These are phyloP conservation scores for Empis stercorea DNA, from an alignment of 2,888 invertebrate genomes.

Conservation along the genomic window DNA sequence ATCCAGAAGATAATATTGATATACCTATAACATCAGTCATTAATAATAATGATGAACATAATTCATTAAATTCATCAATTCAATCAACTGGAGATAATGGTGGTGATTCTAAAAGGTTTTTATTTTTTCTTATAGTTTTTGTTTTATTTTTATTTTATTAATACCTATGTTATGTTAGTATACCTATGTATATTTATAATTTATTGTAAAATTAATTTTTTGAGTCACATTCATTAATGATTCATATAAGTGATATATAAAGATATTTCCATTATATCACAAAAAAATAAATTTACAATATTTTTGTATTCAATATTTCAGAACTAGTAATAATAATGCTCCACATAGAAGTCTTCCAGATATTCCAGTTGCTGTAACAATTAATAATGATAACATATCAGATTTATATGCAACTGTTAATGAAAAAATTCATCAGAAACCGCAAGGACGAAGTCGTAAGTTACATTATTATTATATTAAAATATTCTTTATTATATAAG, in stretches of 20 bases:
- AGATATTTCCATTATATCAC: not conserved
- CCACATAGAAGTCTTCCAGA: conserved; percentile 71
- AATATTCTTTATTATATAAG: conserved; percentile 1
- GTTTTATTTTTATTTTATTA: not conserved
- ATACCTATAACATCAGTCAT: conserved; percentile 16
- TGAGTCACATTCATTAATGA: too few species aligned
- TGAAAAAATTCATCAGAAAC: conserved; percentile 38
- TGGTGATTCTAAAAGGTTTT: conserved; percentile 14
- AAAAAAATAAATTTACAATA: too few species aligned
- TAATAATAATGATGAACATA: conserved; percentile 21
- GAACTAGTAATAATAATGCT: conserved; percentile 20
- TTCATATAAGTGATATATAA: too few species aligned
- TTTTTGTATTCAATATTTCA: not conserved
- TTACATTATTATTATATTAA: too few species aligned
- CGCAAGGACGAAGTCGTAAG: conserved; percentile 32
- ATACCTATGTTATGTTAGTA: too few species aligned
- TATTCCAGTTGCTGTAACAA: conserved; percentile 57
- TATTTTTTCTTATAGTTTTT: conserved; percentile 5
- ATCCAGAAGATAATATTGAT: conserved; percentile 49
- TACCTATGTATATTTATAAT: not conserved
- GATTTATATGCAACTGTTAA: conserved; percentile 78
- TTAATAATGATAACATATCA: conserved; percentile 58
- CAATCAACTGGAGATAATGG: conserved; percentile 27
- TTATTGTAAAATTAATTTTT: not conserved
- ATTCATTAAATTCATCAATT: conserved; percentile 28